Conservation (phyloP, 2,113 vertebrate genomes). For the Cyanistes caeruleus region DNA sequence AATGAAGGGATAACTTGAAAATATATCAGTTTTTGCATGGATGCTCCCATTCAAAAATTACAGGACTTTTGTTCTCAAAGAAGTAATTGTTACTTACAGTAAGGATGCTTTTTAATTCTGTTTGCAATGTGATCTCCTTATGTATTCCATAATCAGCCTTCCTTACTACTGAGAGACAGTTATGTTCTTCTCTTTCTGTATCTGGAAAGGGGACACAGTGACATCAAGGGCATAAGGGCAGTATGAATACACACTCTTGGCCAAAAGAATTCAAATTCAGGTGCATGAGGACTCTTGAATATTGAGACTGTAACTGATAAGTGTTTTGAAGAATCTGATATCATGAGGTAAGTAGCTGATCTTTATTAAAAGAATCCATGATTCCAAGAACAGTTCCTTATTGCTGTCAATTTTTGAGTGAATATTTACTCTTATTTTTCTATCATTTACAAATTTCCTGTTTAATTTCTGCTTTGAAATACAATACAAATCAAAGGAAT, state of each 20-base stretch:
- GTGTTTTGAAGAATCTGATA: background rate
- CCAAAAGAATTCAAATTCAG: constrained; percentile 54
- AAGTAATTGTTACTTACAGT: background rate
- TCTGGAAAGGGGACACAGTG: constrained; percentile 58
- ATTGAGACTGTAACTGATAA: constrained; percentile 13
- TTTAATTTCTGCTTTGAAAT: background rate
- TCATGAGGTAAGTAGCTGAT: constrained; percentile 37
- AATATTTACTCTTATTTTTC: background rate
- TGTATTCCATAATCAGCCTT: constrained; percentile 18
- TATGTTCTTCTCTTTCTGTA: constrained; percentile 63
- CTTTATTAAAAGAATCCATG: background rate
- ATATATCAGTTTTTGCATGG: background rate
- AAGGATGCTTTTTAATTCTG: background rate
- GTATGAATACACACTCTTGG: constrained; percentile 46
- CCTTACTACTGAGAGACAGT: constrained; percentile 48
- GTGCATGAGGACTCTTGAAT: constrained; percentile 47
- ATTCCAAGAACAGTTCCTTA: background rate
- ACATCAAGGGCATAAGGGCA: constrained; percentile 55
- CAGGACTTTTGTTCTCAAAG: background rate
- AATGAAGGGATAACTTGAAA: background rate
- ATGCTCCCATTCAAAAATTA: background rate
- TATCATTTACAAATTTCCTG: background rate
- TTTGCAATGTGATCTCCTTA: constrained; percentile 27
- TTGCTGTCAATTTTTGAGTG: background rate
- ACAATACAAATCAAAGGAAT: background rate